Evolutionary conservation across 2,113 vertebrate genomes (phyloP), one percentile per base, ranked within the genome.

Genomic region (Heterocephalus glaber): DNA sequence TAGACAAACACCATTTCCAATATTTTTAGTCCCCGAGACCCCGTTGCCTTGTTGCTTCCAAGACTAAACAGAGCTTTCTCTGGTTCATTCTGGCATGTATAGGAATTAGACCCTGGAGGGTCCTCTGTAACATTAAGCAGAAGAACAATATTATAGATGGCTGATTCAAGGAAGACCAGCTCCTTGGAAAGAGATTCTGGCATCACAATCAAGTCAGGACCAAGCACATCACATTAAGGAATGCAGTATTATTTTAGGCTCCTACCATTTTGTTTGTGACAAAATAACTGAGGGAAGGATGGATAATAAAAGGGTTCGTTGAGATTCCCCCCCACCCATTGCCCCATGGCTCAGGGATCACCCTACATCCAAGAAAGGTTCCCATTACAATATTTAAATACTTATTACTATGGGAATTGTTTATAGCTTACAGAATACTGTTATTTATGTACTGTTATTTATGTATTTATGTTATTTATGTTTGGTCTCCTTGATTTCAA

Each of bases 201-300:
- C 9, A 35, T 92, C 38, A 61, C 10, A 70, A 1, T 87, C 38
- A 89, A 56, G 6, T 61, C 4, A 80, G 79, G 61, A 93, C 49
- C 35, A 87, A 85, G 47, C 4, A 66, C 38, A 20, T 80, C 11
- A 44, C 5, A 38, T 82, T 81, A 74, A 65, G 11, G 24, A 79
- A 72, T 89, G 38, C 10, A 17, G 1, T 76, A n/a, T 90, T 92
- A 70, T 79, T 90, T 77, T 76, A 76, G 49, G 4, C 7, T 84
- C 5, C 5, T 38, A 16, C 6, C 19, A 81, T 76, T 94, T 95
- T 88, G 26, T 60, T 93, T 94, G 28, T 92, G 65, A 95, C 11
- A 95, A 8, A 61, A 77, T 90, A 85, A 76, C 13, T 58, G 35
- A 88, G 28, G 38, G 35, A 88, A 17, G 38, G 1, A 41, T 30